Base-by-base conservation (phyloP, 1,140 invertebrate genomes). In the Lutraria rhynchaena region DNA sequence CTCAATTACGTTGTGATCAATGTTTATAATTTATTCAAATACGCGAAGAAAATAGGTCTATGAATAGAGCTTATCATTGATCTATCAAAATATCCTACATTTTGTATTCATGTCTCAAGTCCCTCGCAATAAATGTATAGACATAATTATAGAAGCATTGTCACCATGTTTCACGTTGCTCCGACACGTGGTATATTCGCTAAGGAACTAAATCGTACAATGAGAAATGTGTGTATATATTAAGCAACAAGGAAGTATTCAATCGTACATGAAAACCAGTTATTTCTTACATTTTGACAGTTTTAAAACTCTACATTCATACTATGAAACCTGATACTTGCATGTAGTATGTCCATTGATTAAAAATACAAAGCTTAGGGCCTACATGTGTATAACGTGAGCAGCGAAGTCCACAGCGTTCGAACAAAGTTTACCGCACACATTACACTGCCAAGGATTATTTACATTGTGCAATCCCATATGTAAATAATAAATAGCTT, bases 381-480 rank as follows among this genome's bases (percentile, higher is more conserved):
- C 19, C 27, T 27, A 81, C 78, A 81, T 81, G 73, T 92, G 92
- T 35, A 92, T 89, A 2, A 91, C 88, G 95, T 99, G 98, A 83
- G 97, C 97, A 93, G 98, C 98, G 93, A 99, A 99, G 92, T 98
- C 97, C 92, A 99, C 98, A 41, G 98, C 95, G 89, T 98, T 98
- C 89, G 95, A 96, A 92, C 97, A 98, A 88, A 96, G 95, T 92
- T 98, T 96, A 33, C 97, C 97, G 92, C 98, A 99, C 85, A 99
- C 97, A 93, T 99, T 99, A 93, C 98, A 99, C 92, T 98, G 98
- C 97, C 97, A 99, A 0, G 98, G 98, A 93, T 99, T 98, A 82
- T 97, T 96, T 87, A 98, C 96, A 83, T 97, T 98, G 93, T 99
- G 98, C 91, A 98, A 97, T 82, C 98, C 98, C 93, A 98, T 99